Percentiles rank a stretch among this genome's conserved stretches.
Evolutionary conservation across 2,113 vertebrate species (phyloP).

Genomic region (Atlantisia rogersi): DNA sequence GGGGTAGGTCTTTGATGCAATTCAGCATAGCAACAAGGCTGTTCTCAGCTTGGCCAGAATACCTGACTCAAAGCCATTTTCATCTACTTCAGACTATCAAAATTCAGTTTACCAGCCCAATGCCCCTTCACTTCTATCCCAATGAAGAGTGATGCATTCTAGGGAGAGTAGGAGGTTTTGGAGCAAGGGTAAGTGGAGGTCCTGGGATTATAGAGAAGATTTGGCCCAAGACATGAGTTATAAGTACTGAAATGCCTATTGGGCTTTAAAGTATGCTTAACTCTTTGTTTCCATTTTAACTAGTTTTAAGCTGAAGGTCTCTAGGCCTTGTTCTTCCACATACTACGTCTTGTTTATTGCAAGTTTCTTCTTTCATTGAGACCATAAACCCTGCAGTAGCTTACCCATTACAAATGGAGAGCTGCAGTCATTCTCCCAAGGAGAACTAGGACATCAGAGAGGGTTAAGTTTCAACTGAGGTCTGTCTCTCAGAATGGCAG

Average conservation of each 20-base stretch:
- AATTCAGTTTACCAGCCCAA: not conserved
- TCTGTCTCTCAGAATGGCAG: not conserved
- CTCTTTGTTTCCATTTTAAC: not conserved
- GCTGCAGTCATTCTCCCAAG: not conserved
- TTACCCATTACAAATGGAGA: not conserved
- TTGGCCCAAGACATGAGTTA: not conserved
- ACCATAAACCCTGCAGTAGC: not conserved
- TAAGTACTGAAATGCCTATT: not conserved
- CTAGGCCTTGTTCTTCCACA: not conserved
- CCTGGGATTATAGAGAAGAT: not conserved
- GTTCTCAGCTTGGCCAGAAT: not conserved
- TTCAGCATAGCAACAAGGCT: not conserved
- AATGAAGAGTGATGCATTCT: not conserved
- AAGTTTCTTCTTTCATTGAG: not conserved
- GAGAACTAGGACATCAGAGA: not conserved
- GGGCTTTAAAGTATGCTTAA: not conserved
- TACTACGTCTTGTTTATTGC: not conserved
- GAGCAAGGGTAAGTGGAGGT: not conserved
- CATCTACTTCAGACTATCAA: not conserved
- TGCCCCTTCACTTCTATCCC: not conserved
- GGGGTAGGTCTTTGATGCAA: not conserved
- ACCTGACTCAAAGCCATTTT: not conserved
- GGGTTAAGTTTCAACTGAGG: not conserved
- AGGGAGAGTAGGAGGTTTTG: not conserved
- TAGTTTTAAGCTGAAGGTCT: not conserved